phyloP scores from a whole-genome alignment of 2,797 vertebrate species.

The Chloroceryle amazona region DNA sequence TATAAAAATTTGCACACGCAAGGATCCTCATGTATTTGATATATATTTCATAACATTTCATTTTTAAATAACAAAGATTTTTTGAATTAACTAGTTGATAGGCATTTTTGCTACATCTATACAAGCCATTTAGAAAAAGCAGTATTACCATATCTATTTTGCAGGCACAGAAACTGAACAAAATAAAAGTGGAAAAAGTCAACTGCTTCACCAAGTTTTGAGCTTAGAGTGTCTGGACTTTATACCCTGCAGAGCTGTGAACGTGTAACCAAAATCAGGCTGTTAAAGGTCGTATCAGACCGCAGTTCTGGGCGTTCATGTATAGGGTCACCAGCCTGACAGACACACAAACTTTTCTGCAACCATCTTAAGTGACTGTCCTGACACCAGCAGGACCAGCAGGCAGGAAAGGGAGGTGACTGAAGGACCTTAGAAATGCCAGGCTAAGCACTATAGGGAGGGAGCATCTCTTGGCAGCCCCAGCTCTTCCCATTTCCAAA shows the following conservation, averaged over 20 bases:
- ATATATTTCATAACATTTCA: neutral
- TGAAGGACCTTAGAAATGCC: neutral
- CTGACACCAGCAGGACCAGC: neutral
- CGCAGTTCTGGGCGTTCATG: neutral
- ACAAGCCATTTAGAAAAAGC: neutral
- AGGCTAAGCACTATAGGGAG: rapidly evolving
- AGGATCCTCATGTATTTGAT: neutral
- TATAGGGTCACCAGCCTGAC: neutral
- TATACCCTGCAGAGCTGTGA: neutral
- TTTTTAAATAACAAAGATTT: neutral
- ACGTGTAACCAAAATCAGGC: neutral
- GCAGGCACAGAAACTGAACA: neutral
- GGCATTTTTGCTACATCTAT: neutral
- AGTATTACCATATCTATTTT: neutral
- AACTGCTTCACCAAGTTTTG: neutral
- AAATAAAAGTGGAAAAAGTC: neutral
- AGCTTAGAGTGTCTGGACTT: neutral
- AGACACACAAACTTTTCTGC: neutral
- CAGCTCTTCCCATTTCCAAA: neutral
- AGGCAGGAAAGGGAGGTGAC: neutral
- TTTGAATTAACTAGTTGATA: neutral
- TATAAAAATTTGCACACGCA: neutral
- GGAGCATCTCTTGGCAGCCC: neutral
- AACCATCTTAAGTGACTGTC: neutral
- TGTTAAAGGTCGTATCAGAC: rapidly evolving